Base-by-base conservation (phyloP, 2,888 invertebrate species). In the Lypha dubia region DNA sequence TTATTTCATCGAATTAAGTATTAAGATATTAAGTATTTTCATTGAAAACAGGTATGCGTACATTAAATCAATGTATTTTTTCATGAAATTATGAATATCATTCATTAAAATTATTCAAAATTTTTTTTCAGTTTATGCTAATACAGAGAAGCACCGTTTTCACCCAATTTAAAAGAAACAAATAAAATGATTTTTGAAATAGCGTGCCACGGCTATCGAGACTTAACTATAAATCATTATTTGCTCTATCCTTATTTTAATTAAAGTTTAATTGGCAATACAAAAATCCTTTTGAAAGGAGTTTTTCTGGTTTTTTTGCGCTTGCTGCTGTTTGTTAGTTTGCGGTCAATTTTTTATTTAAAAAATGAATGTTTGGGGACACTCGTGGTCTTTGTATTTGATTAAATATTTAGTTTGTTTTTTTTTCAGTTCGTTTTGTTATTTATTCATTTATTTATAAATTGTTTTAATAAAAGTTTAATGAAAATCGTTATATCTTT, bases 321-420 rank as follows among this genome's bases (percentile, higher is more conserved):
- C 56, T 56, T 60, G 17, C 53, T 62, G 17, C 38, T 79, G 62
- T 38, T 49, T 79, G 62, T 32, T 28, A 56, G 51, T 35, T 81
- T 81, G 73, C 41, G 84, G 73, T 77, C 8, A 80, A 58, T 70
- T 65, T 74, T 79, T 63, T 56, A 65, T 53, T 46, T 70, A 15
- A 53, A 51, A 70, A n/a, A n/a, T n/a, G n/a, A n/a, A 44, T 56
- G 20, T 67, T 49, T 79, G 83, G 51, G 56, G 83, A 75, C 65
- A 60, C 49, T 79, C 41, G 63, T 74, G 79, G 46, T 38, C 44
- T 17, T 44, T 46, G 38, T 46, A 73, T 62, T 70, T 53, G 62
- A 70, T 51, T 70, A 79, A 51, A 51, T 38, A 62, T 75, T 65
- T 44, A 53, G 3, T 76, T 38, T 60, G n/a, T 1, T 11, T 70